Evolutionary conservation across 2,888 invertebrate genomes (phyloP), one percentile per base, ranked within the genome.

Genomic region (Agapostemon virescens): DNA sequence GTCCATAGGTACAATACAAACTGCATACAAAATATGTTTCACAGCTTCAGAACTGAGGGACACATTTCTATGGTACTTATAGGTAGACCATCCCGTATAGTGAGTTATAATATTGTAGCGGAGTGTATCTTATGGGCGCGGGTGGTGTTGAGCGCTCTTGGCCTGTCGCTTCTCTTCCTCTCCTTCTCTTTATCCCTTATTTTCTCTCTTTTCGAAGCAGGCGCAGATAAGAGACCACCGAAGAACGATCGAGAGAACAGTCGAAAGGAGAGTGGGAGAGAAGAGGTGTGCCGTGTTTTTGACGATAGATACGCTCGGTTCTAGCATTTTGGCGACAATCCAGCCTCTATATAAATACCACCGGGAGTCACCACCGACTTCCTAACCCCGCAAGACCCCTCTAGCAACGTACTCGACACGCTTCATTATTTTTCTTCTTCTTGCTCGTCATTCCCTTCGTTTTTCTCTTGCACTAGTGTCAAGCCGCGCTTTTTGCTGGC

Each of bases 261-360:
- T 30, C 69, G 79, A 81, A 64, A 69, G 64, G 69, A 69, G 33
- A 67, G 63, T 67, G 69, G 73, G 67, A 68, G 20, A 36, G 80
- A 75, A 71, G 82, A 77, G 72, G 82, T 71, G 85, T 49, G 84
- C 52, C 79, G 83, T 86, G 87, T 85, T 88, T 79, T 85, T 81
- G 86, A 88, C 90, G 90, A 90, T 90, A 90, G 90, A 90, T 91
- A 90, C 90, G 90, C 88, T 88, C 88, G 88, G 87, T 88, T 89
- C 90, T 87, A 90, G 91, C 88, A 90, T 92, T 92, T 92, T 92
- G 92, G 92, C 92, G 89, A 85, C 90, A 88, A 89, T 92, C 92
- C 92, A 92, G 88, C 81, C 87, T 88, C 85, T 89, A 88, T 91
- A 91, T 92, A 92, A 92, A 92, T 91, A 92, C 90, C 88, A 87